These are phyloP conservation scores for Papilio gigon DNA, from an alignment of 2,888 invertebrate species.

Conservation along the genomic window DNA sequence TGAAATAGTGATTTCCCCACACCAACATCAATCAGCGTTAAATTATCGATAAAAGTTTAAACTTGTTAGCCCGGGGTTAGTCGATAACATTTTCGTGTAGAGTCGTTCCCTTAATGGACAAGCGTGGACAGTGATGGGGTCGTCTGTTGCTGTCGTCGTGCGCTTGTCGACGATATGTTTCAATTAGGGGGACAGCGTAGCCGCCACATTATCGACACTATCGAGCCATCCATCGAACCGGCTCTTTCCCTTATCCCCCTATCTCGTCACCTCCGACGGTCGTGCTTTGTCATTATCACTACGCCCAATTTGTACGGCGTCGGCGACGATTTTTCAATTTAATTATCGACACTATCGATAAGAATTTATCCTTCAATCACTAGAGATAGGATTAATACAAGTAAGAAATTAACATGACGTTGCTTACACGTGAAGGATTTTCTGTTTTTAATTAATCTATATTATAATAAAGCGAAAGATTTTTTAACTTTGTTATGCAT, in stretches of 20 bases:
- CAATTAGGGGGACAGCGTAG: conserved; percentile 39
- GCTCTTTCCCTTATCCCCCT: conserved; percentile 32
- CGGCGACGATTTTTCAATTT: conserved; percentile 40
- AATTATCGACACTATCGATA: conserved; percentile 41
- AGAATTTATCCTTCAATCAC: conserved; percentile 36
- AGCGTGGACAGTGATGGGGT: conserved; percentile 38
- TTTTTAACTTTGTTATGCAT: too few relatives aligned
- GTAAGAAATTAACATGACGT: conserved; percentile 21
- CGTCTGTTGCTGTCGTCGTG: conserved; percentile 36
- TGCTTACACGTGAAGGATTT: not conserved
- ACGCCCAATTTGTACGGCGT: conserved; percentile 40
- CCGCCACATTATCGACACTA: conserved; percentile 39
- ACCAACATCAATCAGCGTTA: conserved; percentile 33
- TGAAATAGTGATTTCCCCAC: conserved; percentile 32
- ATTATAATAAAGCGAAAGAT: too few relatives aligned
- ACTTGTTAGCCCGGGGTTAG: conserved; percentile 23
- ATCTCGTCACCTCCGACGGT: conserved; percentile 39
- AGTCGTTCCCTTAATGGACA: conserved; percentile 32
- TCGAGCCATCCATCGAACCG: conserved; percentile 37
- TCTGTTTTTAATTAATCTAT: not conserved
- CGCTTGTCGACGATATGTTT: conserved; percentile 40
- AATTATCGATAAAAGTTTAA: conserved; percentile 38
- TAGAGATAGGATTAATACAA: conserved; percentile 25
- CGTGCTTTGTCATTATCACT: conserved; percentile 42
- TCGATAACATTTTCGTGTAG: conserved; percentile 35